A percentile compares a stretch with the other conserved stretches of the same genome.
These are phyloP conservation scores for Eupithecia dodoneata DNA, from an alignment of 2,888 invertebrate species.

Conservation along the genomic window DNA sequence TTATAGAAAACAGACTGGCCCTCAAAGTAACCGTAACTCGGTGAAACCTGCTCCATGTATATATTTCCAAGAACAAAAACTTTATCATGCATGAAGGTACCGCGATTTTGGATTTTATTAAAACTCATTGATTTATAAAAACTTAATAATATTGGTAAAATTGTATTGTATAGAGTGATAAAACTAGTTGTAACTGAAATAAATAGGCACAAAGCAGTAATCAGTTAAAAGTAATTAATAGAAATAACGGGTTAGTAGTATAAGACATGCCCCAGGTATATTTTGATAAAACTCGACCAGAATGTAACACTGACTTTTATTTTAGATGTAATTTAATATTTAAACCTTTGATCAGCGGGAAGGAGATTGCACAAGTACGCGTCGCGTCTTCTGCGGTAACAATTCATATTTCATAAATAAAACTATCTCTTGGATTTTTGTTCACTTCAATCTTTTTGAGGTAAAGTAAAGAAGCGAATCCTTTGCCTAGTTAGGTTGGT, in stretches of 20 bases:
- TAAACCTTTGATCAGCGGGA: no score
- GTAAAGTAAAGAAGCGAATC: no score
- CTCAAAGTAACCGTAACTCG: background rate
- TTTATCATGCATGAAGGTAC: background rate
- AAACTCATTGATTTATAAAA: no score
- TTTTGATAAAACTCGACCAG: constrained; percentile 46
- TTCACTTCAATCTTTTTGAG: no score
- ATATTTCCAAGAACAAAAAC: background rate
- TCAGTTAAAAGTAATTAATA: constrained; percentile 20
- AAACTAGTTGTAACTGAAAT: background rate
- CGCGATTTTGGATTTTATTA: background rate
- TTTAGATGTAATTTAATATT: constrained; percentile 18
- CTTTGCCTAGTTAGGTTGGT: no score
- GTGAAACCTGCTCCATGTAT: background rate
- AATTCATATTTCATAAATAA: no score
- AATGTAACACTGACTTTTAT: constrained; percentile 40
- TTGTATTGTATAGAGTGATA: background rate
- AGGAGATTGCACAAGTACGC: no score
- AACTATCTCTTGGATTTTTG: no score
- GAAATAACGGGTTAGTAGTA: constrained; percentile 42
- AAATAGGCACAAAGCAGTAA: constrained; percentile 28
- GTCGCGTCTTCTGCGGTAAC: no score
- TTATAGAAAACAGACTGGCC: no score
- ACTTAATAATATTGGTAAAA: background rate
- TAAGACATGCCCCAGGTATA: constrained; percentile 45